Base-by-base conservation (phyloP, 53 echinoderm and acorn worm genomes). In the Crossaster papposus region DNA sequence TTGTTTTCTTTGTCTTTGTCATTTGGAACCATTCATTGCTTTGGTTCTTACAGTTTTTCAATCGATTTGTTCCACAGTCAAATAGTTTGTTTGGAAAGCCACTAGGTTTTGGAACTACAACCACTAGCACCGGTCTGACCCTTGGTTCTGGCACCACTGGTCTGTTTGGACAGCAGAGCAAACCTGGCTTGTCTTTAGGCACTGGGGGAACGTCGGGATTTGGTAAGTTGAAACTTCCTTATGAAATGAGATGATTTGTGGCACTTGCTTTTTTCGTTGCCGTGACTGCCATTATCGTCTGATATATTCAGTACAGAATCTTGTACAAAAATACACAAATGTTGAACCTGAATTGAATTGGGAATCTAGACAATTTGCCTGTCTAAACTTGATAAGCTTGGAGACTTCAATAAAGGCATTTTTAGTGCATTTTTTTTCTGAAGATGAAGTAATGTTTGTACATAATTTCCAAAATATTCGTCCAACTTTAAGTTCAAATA, bases 171-270 rank as follows among this genome's bases (percentile, higher is more conserved):
- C 86, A 78, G 14, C 88, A 83, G 58, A 96, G 68, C 73, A 96
- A 97, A 37, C 90, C 95, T 7, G 94, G 96, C 0, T 91, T 97
- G 65, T 92, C 92, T 28, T 88, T 97, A 15, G 97, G 97, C n/a
- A 83, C 89, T 29, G 93, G 90, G 32, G 72, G 93, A 24, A 73
- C 92, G 32, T 81, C 94, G 44, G 94, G 94, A 29, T 95, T 95
- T 28, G 95, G 95, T 95, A 70, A 93, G 95, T 14, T 51, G n/a
- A 5, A 53, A 13, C 14, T 81, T 55, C 31, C 37, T 29, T 28
- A 17, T 4, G 17, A 20, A 0, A 4, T 58, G 58, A 58, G 17
- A 58, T 58, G 17, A 58, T 58, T 58, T 15, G 58, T 10, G 13
- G 7, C 7, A 52, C 13, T 52, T 7, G 53, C 13, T 52, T 52